A percentile compares a stretch with the other conserved stretches of the same genome.
These are phyloP conservation scores for Xiphydria camelus DNA, from an alignment of 2,888 invertebrate genomes.

Conservation along the genomic window DNA sequence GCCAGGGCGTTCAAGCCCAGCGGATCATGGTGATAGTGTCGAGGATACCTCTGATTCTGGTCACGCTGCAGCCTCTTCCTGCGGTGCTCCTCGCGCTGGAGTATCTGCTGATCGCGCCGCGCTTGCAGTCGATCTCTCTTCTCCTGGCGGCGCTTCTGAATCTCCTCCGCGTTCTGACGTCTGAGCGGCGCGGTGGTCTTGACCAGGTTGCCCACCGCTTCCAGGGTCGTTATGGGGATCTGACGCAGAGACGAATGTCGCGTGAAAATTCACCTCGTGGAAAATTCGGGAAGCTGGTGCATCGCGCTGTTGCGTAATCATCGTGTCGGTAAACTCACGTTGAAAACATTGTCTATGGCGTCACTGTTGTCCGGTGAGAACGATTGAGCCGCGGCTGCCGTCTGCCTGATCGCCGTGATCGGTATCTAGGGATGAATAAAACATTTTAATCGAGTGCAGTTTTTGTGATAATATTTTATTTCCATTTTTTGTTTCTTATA, in stretches of 20 bases:
- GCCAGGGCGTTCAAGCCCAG: conserved; percentile 34
- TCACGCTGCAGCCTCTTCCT: conserved; percentile 14
- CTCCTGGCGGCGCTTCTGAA: conserved; percentile 26
- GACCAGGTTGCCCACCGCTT: conserved; percentile 43
- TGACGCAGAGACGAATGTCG: too few species aligned
- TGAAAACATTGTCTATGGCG: conserved; percentile 39
- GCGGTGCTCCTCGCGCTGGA: conserved; percentile 11
- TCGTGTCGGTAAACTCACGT: conserved; percentile 30
- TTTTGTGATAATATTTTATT: neutral
- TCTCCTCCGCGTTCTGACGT: conserved; percentile 21
- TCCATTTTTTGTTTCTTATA: too few species aligned
- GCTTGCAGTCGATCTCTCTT: conserved; percentile 24
- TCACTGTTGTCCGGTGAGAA: conserved; percentile 40
- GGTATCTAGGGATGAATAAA: too few species aligned
- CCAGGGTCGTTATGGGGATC: conserved; percentile 48
- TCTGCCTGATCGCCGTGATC: conserved; percentile 45
- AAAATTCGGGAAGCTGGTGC: conserved; percentile 12
- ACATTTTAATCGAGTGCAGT: too few species aligned
- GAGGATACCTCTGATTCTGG: conserved; percentile 18
- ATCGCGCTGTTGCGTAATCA: neutral
- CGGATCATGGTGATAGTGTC: conserved; percentile 28
- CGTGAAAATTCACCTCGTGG: neutral
- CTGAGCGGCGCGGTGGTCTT: conserved; percentile 35
- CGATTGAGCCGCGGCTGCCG: conserved; percentile 40
- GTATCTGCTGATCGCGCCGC: conserved; percentile 14